Evolutionary conservation across 2,888 invertebrate species (phyloP), one percentile per base, ranked within the genome.

Genomic region (Lobophora halterata): DNA sequence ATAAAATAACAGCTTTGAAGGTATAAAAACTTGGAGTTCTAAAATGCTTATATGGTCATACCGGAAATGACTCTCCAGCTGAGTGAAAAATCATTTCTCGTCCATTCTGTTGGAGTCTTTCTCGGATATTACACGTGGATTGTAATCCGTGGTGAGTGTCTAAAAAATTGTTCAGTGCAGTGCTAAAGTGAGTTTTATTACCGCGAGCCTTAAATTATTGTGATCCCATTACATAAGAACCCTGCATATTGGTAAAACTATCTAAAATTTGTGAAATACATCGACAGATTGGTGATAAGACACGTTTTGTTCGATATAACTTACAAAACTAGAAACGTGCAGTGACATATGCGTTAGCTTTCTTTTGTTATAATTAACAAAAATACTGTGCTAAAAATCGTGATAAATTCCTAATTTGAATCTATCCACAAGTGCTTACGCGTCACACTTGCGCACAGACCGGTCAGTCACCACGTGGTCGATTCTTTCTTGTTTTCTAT

Each of bases 51-150:
- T 21, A 30, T 56, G 46, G 67, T 68, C 59, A 79, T 76, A 72
- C 70, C 83, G 86, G 86, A 87, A 79, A 71, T 81, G 75, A 76
- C 69, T 71, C 66, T 65, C 59, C 79, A 82, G 74, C 69, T 71
- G 72, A 73, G 79, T 68, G 72, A 79, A 79, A 79, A 78, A 73
- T 72, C 67, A 77, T 82, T 82, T 76, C 90, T 91, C 91, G 89
- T 88, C 85, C 91, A 91, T 91, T 91, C 91, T 90, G 89, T 90
- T 90, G 89, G 89, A 89, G 90, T 89, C 90, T 89, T 86, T 90
- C 86, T 90, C 89, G 90, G 90, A 88, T 89, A 83, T 81, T 88
- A 89, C 90, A 89, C 82, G 82, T 78, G 72, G 76, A 68, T 71
- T 75, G 76, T 78, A 78, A 75, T 88, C 86, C 86, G 86, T 85